phyloP scores from a whole-genome alignment of 2,797 vertebrate genomes.

The Periparus ater region DNA sequence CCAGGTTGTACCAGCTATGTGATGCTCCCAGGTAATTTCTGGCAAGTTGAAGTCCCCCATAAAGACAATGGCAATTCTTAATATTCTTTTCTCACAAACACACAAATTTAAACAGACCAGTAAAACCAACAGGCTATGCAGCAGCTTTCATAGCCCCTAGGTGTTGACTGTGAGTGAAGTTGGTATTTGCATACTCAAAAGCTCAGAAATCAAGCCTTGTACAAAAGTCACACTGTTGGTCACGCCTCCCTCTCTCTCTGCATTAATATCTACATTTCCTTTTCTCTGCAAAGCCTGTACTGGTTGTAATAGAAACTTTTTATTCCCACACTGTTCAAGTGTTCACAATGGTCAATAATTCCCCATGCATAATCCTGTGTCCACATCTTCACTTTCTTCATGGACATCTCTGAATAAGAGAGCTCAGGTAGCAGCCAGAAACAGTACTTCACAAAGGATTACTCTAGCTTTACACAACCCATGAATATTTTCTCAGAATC shows the following conservation, averaged over 20 bases:
- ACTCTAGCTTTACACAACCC: not conserved
- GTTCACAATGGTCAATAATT: fast-evolving
- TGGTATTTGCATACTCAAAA: not conserved
- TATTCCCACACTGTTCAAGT: not conserved
- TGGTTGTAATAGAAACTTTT: not conserved
- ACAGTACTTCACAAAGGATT: not conserved
- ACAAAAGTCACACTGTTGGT: not conserved
- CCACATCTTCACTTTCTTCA: not conserved
- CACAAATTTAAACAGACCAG: not conserved
- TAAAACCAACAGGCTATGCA: not conserved
- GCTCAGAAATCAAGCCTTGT: not conserved
- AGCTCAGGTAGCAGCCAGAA: not conserved
- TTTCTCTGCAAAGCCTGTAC: not conserved
- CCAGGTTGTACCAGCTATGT: not conserved
- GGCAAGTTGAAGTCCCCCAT: not conserved
- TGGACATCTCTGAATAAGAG: not conserved
- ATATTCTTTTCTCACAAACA: not conserved
- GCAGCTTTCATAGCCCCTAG: not conserved
- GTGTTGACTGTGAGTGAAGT: not conserved
- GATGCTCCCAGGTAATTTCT: not conserved
- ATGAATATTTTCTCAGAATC: not conserved
- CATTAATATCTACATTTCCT: not conserved
- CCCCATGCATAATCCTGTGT: not conserved
- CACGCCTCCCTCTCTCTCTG: not conserved
- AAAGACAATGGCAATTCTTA: not conserved